Evolutionary conservation across 2,113 vertebrate genomes (phyloP).

Genomic region (Actinemys pallida): DNA sequence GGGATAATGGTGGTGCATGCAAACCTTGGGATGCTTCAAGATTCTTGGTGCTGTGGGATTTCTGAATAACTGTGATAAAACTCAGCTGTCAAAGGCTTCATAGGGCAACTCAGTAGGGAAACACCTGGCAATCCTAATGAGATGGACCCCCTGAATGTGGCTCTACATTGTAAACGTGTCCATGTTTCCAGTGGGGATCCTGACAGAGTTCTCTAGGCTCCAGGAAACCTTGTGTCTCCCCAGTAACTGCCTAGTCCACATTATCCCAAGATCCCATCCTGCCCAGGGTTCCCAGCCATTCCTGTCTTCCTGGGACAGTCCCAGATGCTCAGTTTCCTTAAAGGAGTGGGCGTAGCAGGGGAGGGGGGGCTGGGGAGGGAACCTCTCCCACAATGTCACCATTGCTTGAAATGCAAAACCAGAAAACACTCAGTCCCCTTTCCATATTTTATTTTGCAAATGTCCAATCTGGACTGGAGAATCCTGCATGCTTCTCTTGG

Average conservation of each 20-base stretch:
- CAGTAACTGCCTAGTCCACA: not conserved
- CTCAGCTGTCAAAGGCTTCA: not conserved
- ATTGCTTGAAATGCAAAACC: rapidly evolving
- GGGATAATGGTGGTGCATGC: not conserved
- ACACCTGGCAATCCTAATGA: not conserved
- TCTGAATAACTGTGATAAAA: not conserved
- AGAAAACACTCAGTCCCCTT: not conserved
- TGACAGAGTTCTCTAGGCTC: not conserved
- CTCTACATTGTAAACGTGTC: not conserved
- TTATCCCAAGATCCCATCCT: not conserved
- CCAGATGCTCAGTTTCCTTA: not conserved
- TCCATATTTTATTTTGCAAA: not conserved
- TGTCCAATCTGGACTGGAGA: not conserved
- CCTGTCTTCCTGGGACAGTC: not conserved
- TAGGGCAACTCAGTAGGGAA: not conserved
- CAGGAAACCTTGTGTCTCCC: not conserved
- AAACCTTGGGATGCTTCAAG: not conserved
- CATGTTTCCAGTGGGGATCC: not conserved
- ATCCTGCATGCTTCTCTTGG: not conserved
- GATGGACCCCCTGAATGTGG: not conserved
- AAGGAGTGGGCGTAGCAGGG: not conserved
- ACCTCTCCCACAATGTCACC: not conserved
- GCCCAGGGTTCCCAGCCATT: not conserved
- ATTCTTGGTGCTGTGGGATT: not conserved
- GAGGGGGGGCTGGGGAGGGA: not conserved